Percentiles rank a stretch among this genome's conserved stretches.
Conservation (phyloP, 2,888 invertebrate species). For the Temnothorax rugatulus region DNA sequence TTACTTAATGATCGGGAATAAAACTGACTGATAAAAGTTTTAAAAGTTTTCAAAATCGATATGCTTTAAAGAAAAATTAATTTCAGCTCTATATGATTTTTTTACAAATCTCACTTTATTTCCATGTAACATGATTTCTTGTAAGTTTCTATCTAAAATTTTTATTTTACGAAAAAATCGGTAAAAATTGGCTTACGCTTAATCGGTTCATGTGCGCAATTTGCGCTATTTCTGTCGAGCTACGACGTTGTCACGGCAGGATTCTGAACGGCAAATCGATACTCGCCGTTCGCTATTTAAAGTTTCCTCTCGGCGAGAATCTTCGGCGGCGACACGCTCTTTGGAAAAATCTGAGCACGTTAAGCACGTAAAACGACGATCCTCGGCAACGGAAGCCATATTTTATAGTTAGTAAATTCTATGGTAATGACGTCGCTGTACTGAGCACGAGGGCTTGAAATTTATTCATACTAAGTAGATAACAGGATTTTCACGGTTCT, state of each 20-base stretch:
- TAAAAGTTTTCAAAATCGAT: neutral
- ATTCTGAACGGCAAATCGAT: constrained; percentile 44
- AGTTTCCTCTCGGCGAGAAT: constrained; percentile 39
- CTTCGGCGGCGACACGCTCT: constrained; percentile 31
- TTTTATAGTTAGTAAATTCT: constrained; percentile 56
- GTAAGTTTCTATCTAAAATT: neutral
- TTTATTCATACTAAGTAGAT: constrained; percentile 57
- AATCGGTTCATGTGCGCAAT: constrained; percentile 29
- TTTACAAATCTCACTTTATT: neutral
- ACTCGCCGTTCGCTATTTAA: constrained; percentile 50
- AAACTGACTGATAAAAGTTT: neutral
- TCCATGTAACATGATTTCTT: neutral
- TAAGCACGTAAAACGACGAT: constrained; percentile 55
- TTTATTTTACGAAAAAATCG: neutral
- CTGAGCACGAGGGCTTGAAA: constrained; percentile 36
- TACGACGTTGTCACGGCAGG: constrained; percentile 30
- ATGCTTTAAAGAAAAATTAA: neutral
- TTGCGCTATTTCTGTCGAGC: constrained; percentile 31
- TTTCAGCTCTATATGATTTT: neutral
- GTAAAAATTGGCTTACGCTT: constrained; percentile 13
- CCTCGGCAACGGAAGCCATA: constrained; percentile 16
- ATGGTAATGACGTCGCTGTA: constrained; percentile 53
- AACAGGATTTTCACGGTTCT: constrained; percentile 51
- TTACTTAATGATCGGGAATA: neutral
- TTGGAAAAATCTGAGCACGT: constrained; percentile 52